A percentile compares a stretch with the other conserved stretches of the same genome.
Conservation (phyloP, 2,113 vertebrate species). For the Smithornis capensis region DNA sequence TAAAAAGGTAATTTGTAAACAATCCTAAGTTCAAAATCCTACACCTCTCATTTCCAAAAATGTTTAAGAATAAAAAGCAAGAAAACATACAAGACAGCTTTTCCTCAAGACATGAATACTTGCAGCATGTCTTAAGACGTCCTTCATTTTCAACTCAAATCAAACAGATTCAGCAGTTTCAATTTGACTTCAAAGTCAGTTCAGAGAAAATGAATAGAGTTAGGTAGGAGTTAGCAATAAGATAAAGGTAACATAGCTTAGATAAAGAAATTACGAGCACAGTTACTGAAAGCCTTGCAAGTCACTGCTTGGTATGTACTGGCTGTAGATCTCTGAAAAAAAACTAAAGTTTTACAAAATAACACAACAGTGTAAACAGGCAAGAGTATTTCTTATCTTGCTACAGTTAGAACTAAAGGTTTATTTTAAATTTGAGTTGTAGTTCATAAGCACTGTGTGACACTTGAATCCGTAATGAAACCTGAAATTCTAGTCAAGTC, state of each 20-base stretch:
- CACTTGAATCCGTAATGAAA: background rate
- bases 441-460: background rate
- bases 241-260: background rate
- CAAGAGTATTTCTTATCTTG: background rate
- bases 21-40: background rate
- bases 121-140: background rate
- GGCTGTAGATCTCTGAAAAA: background rate
- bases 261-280: background rate
- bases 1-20: background rate
- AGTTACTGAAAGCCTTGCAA: conserved; percentile 10
- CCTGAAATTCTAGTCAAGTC: conserved; percentile 1
- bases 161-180: background rate
- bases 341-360: background rate
- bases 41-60: background rate
- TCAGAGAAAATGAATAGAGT: background rate
- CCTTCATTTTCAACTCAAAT: background rate
- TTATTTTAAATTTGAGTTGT: background rate
- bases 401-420: background rate
- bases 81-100: background rate
- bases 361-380: background rate
- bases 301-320: background rate
- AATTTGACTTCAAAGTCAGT: background rate
- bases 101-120: background rate
- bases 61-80: background rate
- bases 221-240: background rate